Evolutionary conservation across 2,113 vertebrate genomes (phyloP).

Genomic region (Elaphurus davidianus): DNA sequence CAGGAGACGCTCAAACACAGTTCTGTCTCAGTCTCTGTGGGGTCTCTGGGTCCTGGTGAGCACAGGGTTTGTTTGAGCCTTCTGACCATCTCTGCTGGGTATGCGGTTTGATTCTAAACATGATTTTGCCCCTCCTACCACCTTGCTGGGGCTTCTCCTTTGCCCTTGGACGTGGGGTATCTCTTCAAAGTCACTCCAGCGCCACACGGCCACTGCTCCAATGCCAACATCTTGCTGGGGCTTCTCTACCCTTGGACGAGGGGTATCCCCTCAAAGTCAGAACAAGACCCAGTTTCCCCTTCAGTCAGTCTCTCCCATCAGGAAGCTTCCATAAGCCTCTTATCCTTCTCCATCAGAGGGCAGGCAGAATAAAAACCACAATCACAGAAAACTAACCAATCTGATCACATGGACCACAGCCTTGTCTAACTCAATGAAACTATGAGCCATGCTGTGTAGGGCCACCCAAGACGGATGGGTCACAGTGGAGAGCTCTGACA

Average conservation of each 20-base stretch:
- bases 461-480: neutral
- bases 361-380: neutral
- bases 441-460: neutral
- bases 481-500: neutral
- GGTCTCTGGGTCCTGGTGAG: neutral
- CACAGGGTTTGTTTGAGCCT: neutral
- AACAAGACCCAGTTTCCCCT: neutral
- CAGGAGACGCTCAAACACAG: neutral
- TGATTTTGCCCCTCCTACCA: neutral
- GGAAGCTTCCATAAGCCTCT: neutral
- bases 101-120: neutral
- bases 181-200: neutral
- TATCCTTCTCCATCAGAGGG: neutral
- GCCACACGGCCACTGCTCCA: accelerated
- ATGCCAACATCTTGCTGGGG: neutral
- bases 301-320: neutral
- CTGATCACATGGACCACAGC: neutral
- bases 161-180: neutral
- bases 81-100: neutral
- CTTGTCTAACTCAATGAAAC: neutral
- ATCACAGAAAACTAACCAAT: neutral
- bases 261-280: neutral
- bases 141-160: neutral
- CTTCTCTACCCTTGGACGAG: neutral
- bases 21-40: neutral